Evolutionary conservation across 2,797 vertebrate genomes (phyloP).

Genomic region (Nyctalus aviator): DNA sequence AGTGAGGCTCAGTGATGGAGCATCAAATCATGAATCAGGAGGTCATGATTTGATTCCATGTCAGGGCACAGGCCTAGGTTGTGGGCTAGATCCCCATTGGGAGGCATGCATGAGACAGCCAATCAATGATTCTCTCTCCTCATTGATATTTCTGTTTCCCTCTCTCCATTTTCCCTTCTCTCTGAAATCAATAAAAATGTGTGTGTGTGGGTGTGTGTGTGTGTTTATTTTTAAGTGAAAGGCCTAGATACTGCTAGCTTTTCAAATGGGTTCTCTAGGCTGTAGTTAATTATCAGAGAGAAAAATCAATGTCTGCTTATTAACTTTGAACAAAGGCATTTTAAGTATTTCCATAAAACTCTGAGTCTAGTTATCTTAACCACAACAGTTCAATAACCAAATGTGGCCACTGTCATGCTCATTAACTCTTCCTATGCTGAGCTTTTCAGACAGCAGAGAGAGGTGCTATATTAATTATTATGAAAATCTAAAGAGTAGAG

Average conservation of each 20-base stretch:
- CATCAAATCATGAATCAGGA: not conserved
- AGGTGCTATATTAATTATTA: not conserved
- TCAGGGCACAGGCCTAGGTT: no score
- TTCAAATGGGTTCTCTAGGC: not conserved
- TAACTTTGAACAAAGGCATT: slow-evolving; percentile 37
- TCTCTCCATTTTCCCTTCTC: no score
- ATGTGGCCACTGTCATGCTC: not conserved
- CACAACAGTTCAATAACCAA: slow-evolving; percentile 4
- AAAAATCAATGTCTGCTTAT: slow-evolving; percentile 67
- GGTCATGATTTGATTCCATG: no score
- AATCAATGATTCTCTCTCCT: no score
- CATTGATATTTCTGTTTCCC: no score
- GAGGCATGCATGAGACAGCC: no score
- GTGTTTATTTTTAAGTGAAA: not conserved
- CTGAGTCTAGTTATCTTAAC: not conserved
- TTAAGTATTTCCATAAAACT: slow-evolving; percentile 62
- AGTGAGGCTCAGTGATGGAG: not conserved
- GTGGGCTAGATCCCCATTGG: no score
- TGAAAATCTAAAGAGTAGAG: not conserved
- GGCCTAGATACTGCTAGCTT: not conserved
- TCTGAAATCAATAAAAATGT: no score
- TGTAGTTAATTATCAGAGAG: slow-evolving; percentile 67
- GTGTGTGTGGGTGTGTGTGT: no score
- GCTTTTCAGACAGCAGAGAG: not conserved
- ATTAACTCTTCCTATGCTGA: not conserved